These are phyloP conservation scores for Apis dorsata DNA, from an alignment of 1,140 invertebrate genomes.

Conservation along the genomic window DNA sequence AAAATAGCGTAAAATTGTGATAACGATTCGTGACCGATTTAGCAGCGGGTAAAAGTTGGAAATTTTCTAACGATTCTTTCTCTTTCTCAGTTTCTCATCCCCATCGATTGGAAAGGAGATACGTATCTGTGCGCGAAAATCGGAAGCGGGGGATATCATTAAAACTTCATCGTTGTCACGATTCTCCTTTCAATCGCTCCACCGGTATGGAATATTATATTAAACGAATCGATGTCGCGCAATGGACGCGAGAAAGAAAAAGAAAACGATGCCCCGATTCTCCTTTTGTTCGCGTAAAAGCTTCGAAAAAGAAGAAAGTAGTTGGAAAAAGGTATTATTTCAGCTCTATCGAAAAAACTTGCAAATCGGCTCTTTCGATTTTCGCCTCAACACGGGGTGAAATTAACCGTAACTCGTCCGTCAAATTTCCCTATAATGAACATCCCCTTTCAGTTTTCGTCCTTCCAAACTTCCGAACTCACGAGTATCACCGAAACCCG, in stretches of 20 bases:
- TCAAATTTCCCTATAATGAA: too few species aligned
- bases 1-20: neutral
- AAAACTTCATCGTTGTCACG: constrained; percentile 40
- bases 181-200: constrained; percentile 39
- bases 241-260: neutral
- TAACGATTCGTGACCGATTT: neutral
- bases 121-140: neutral
- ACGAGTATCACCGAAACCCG: too few species aligned
- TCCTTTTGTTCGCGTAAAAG: constrained; percentile 21
- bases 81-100: neutral
- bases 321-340: too few species aligned
- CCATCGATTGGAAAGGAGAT: neutral
- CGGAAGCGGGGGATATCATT: constrained; percentile 25
- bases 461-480: too few species aligned
- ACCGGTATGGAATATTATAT: constrained; percentile 36
- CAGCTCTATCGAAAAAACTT: too few species aligned
- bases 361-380: too few species aligned
- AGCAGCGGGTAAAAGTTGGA: neutral
- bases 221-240: constrained; percentile 31
- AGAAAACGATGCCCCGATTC: constrained; percentile 15
- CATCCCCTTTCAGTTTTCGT: too few species aligned
- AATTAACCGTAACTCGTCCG: too few species aligned
- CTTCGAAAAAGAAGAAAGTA: neutral
- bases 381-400: too few species aligned
- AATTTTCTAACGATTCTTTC: neutral